phyloP scores from a whole-genome alignment of 2,113 vertebrate genomes.

The Taurulus bubalis region DNA sequence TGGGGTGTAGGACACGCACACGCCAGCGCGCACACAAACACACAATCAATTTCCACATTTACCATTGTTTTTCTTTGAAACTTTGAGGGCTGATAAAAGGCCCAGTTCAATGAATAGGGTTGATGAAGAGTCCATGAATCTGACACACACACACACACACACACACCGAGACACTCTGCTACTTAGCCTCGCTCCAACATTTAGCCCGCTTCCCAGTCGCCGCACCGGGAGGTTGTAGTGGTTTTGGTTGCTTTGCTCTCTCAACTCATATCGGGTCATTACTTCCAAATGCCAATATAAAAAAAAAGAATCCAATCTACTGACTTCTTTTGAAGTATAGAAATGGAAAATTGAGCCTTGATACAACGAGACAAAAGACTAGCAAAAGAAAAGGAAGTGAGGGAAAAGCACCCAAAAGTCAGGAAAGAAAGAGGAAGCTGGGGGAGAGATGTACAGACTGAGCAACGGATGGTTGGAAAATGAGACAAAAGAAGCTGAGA shows the following conservation, averaged over 20 bases:
- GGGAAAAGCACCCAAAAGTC: constrained; percentile 19
- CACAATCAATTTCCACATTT: constrained; percentile 51
- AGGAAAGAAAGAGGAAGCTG: constrained; percentile 20
- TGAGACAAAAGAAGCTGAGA: constrained; percentile 55
- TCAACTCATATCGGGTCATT: constrained; percentile 48
- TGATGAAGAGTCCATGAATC: constrained; percentile 6
- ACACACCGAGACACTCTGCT: background rate
- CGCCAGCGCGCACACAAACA: background rate
- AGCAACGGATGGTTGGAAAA: constrained; percentile 41
- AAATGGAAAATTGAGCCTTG: constrained; percentile 61
- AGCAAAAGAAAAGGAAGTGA: constrained; percentile 35
- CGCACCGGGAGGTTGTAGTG: background rate
- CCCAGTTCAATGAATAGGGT: constrained; percentile 42
- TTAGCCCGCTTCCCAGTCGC: constrained; percentile 15
- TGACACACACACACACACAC: background rate
- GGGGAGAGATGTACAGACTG: constrained; percentile 26
- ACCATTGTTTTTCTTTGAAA: constrained; percentile 63
- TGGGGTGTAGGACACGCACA: constrained; percentile 34
- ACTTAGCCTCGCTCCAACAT: constrained; percentile 21
- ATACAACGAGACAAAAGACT: constrained; percentile 56
- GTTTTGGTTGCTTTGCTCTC: constrained; percentile 36
- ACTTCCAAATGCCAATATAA: constrained; percentile 59
- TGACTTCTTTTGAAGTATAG: constrained; percentile 72
- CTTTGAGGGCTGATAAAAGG: constrained; percentile 46
- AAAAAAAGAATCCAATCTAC: constrained; percentile 72